Conservation (phyloP, 2,888 invertebrate species). For the Cylindroiulus punctatus region DNA sequence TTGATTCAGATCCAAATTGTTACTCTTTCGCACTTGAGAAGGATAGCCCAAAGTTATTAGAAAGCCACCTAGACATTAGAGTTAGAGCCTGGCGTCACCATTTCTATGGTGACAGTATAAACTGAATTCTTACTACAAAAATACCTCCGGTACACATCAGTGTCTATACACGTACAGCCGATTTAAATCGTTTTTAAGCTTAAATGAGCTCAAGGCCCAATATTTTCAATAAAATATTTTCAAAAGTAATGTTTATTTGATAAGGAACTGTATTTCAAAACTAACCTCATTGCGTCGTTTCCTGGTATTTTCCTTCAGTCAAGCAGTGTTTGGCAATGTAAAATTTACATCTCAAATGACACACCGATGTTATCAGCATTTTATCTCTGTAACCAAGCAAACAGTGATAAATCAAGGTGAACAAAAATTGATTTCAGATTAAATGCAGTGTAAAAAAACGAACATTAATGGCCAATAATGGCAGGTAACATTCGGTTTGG, state of each 20-base stretch:
- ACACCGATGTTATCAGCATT: not conserved
- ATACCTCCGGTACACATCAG: no score
- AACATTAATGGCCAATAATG: not conserved
- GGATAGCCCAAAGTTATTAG: no score
- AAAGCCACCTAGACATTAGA: no score
- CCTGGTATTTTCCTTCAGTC: not conserved
- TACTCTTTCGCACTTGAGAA: no score
- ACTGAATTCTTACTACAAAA: no score
- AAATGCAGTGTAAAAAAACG: not conserved
- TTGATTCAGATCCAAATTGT: no score
- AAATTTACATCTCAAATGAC: not conserved
- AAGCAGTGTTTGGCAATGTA: not conserved
- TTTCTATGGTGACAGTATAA: no score
- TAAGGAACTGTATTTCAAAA: constrained; percentile 33
- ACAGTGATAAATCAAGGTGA: constrained; percentile 26
- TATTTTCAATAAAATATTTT: not conserved
- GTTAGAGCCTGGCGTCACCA: no score
- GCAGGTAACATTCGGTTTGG: not conserved
- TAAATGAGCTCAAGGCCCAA: not conserved
- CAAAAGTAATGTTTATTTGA: not conserved
- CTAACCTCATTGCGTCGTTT: not conserved
- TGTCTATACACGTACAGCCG: no score
- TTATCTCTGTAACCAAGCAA: constrained; percentile 31
- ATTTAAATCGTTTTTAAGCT: no score
- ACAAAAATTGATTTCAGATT: constrained; percentile 23